Percentiles rank a stretch among this genome's conserved stretches.
phyloP scores from a whole-genome alignment of 2,888 invertebrate genomes.

The Leucophenga maculata region DNA sequence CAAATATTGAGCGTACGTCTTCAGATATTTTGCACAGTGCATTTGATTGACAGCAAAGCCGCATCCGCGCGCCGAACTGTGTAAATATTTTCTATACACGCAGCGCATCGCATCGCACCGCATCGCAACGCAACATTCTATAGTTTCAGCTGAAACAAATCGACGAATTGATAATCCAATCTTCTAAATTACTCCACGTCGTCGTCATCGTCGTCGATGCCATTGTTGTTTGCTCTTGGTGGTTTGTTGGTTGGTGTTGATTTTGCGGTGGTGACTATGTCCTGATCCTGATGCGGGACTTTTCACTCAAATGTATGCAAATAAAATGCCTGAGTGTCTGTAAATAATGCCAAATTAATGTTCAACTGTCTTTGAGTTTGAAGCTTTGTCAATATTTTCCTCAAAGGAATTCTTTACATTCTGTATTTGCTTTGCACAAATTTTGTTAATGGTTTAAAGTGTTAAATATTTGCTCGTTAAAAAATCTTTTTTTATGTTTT shows the following conservation, averaged over 20 bases:
- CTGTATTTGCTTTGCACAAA: no score
- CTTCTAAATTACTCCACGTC: slow-evolving; percentile 7
- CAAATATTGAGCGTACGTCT: not conserved
- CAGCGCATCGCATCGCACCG: not conserved
- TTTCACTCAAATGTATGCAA: slow-evolving; percentile 15
- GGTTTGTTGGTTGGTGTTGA: not conserved
- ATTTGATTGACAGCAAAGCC: slow-evolving; percentile 8
- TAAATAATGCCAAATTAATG: slow-evolving; percentile 22
- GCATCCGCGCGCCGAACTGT: not conserved
- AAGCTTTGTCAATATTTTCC: not conserved
- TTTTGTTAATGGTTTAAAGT: no score
- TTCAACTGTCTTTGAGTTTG: not conserved
- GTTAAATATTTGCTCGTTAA: no score
- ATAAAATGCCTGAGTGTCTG: slow-evolving; percentile 17
- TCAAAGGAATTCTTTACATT: not conserved
- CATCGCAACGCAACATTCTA: not conserved
- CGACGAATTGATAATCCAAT: slow-evolving; percentile 24
- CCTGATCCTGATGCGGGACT: not conserved
- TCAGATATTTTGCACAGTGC: slow-evolving; percentile 1
- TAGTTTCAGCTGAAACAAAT: slow-evolving; percentile 17
- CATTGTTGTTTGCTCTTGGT: not conserved
- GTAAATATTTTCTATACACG: slow-evolving; percentile 2
- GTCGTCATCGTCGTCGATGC: not conserved
- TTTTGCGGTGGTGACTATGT: not conserved
- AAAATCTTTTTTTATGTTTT: no score